These are phyloP conservation scores for Phalanger gymnotis DNA, from an alignment of 2,797 vertebrate species.

Conservation along the genomic window DNA sequence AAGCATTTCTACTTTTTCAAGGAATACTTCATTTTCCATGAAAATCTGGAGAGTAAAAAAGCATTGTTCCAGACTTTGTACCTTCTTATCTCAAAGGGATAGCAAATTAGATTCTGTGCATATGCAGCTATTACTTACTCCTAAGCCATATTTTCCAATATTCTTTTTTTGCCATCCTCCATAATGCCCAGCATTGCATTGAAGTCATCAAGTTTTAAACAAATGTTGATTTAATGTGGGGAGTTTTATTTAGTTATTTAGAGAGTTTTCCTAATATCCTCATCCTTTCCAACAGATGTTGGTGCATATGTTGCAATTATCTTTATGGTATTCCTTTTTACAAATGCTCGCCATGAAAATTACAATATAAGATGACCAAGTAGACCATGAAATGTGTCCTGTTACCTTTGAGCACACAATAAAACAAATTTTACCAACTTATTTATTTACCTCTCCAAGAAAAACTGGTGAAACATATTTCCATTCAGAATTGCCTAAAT, in stretches of 20 bases:
- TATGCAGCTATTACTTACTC: neutral
- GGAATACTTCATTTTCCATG: neutral
- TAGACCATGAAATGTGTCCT: neutral
- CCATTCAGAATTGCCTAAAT: neutral
- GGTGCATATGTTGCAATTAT: neutral
- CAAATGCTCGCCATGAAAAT: neutral
- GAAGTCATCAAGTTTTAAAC: neutral
- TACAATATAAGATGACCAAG: neutral
- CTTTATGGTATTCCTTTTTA: neutral
- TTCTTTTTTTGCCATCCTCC: neutral
- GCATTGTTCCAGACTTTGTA: neutral
- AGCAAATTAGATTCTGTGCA: neutral
- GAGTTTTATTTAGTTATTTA: neutral
- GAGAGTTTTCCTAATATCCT: neutral
- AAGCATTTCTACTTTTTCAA: neutral
- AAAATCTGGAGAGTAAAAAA: neutral
- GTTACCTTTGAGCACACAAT: neutral
- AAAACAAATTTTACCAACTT: neutral
- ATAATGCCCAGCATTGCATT: neutral
- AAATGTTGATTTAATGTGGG: neutral
- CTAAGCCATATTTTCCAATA: neutral
- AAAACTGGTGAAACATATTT: neutral
- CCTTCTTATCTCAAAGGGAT: neutral
- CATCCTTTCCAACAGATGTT: neutral
- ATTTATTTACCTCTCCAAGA: neutral